Evolutionary conservation across 2,113 vertebrate species (phyloP), one percentile per base, ranked within the genome.

Genomic region (Chamaea fasciata): DNA sequence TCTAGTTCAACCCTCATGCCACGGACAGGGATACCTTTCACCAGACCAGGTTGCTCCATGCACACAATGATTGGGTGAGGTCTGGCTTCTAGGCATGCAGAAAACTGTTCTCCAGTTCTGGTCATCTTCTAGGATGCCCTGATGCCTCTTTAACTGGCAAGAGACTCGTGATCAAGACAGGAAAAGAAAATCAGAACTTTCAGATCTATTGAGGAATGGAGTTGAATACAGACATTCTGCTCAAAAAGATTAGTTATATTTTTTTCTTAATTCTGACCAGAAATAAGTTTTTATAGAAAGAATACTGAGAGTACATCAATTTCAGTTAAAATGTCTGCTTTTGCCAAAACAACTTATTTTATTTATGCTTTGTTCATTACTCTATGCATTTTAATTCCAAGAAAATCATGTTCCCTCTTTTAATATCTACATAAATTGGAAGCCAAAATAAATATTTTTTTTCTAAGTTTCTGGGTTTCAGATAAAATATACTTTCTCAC

Each of bases 1-100:
- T 9, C 44, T 52, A 14, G 13, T 15, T 35, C 55, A 55, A 11
- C 0, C 7, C 5, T 5, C 3, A 1, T 27, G 24, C 17, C 5
- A 10, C 3, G 11, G 41, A 6, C 47, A 49, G n/a, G 13, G 21
- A 41, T 21, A 35, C 0, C 7, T 83, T 35, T 24, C 47, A 47
- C 17, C 6, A 31, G 39, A 41, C 20, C 11, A 53, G 11, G 20
- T 1, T 53, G 3, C n/a, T 55, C 16, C 47, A 19, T 23, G 24
- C 5, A 7, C 21, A 47, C 19, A 62, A 18, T 24, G 5, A 14
- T 4, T 57, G 23, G 6, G 3, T 67, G 59, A 77, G 31, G 24
- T 28, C 35, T 78, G 35, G 10, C 2, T 83, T 53, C 9, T 30
- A 81, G 52, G 27, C 3, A 3, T 9, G 14, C 18, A n/a, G 57